phyloP scores from a whole-genome alignment of 2,113 vertebrate species.

The Archilochus colubris region DNA sequence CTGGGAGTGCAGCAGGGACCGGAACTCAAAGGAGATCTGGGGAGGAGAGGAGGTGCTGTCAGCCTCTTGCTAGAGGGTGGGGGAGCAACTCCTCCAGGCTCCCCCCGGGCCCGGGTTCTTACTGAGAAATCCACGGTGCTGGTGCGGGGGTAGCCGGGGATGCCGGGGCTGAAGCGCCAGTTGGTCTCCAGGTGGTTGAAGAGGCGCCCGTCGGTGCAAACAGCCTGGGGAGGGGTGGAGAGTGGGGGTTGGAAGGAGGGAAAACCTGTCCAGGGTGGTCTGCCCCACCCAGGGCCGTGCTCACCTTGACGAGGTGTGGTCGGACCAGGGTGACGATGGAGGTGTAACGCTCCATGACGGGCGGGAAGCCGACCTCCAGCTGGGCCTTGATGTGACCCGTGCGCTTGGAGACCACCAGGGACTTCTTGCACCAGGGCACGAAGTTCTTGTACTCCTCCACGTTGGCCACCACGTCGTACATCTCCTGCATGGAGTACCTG shows the following conservation, averaged over 20 bases:
- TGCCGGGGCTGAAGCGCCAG: slow-evolving; percentile 94
- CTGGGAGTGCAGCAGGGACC: slow-evolving; percentile 93
- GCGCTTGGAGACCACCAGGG: slow-evolving; percentile 85
- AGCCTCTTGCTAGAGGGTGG: background rate
- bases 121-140: slow-evolving; percentile 97
- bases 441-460: slow-evolving; percentile 94
- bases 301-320: slow-evolving; percentile 94
- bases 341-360: slow-evolving; percentile 90
- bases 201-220: slow-evolving; percentile 91
- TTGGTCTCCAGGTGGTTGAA: slow-evolving; percentile 95
- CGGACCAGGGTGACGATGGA: slow-evolving; percentile 91
- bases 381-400: slow-evolving; percentile 88
- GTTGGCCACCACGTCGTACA: slow-evolving; percentile 93
- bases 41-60: accelerated
- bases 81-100: too few relatives aligned
- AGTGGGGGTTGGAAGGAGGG: background rate
- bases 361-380: slow-evolving; percentile 92
- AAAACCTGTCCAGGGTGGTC: too few relatives aligned
- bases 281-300: background rate
- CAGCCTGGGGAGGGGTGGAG: slow-evolving; percentile 74
- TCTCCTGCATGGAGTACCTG: slow-evolving; percentile 95
- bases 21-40: slow-evolving; percentile 96
- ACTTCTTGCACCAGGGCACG: slow-evolving; percentile 96
- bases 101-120: slow-evolving; percentile 1
- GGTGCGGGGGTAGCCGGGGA: slow-evolving; percentile 92